Percentiles rank a stretch among this genome's conserved stretches.
These are phyloP conservation scores for Meloidogyne floridensis DNA, from an alignment of 1,140 invertebrate genomes.

Conservation along the genomic window DNA sequence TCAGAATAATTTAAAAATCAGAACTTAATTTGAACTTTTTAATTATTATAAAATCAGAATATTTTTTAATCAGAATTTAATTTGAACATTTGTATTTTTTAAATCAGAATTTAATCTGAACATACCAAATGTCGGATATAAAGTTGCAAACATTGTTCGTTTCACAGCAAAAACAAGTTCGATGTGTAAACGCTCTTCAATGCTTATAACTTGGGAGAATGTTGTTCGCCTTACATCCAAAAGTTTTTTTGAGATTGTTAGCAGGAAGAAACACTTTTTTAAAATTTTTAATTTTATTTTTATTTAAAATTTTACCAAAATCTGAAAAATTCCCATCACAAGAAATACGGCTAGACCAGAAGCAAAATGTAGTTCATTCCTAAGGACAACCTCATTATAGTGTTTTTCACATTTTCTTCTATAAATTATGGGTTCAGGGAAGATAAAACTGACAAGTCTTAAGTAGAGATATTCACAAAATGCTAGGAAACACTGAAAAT, in stretches of 20 bases:
- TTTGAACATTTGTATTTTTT: too few relatives aligned
- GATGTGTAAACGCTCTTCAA: constrained; percentile 45
- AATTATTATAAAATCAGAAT: too few relatives aligned
- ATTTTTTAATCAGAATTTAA: too few relatives aligned
- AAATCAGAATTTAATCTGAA: constrained; percentile 8
- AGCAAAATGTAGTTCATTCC: constrained; percentile 49
- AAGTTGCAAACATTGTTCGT: constrained; percentile 50
- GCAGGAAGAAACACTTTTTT: constrained; percentile 52
- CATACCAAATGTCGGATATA: constrained; percentile 51
- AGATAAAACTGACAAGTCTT: constrained; percentile 47
- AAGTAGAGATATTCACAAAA: constrained; percentile 49
- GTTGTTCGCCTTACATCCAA: constrained; percentile 41
- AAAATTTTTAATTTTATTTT: constrained; percentile 4
- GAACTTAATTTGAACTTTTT: too few relatives aligned
- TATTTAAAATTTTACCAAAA: constrained; percentile 32
- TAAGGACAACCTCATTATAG: constrained; percentile 43
- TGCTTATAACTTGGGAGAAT: constrained; percentile 39
- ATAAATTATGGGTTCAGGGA: constrained; percentile 49
- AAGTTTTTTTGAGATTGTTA: constrained; percentile 45
- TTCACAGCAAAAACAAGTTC: constrained; percentile 49
- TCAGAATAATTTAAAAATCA: background rate
- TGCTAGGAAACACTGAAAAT: constrained; percentile 53
- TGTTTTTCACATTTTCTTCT: constrained; percentile 47
- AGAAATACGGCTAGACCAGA: constrained; percentile 44
- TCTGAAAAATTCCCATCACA: constrained; percentile 43